Evolutionary conservation across 2,113 vertebrate genomes (phyloP), one percentile per base, ranked within the genome.

Genomic region (Melanostigma gelatinosum): DNA sequence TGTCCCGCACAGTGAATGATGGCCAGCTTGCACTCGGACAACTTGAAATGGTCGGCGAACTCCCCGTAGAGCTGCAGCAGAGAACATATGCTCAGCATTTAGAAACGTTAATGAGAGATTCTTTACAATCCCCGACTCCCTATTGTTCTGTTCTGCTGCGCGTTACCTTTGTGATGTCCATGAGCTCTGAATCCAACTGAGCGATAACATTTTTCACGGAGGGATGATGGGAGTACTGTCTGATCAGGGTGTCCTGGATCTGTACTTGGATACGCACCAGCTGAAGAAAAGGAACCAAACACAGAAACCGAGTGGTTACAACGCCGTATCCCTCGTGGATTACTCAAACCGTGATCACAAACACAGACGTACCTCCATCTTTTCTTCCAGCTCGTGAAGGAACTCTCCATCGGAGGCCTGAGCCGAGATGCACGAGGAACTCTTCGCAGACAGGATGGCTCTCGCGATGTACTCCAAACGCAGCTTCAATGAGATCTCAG

Each of bases 381-480:
- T 99, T 81, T 99, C 98, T 86, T 99, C 97, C 66, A 99, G 91
- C 82, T 99, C 97, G 62, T 99, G 97, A 20, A 99, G 95, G 82
- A 99, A 99, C 94, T 99, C 98, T 29, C 98, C 98, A 32, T 99
- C 97, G 6, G 97, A 96, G 32, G 97, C 96, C 89, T 97, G 94
- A 6, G 96, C 95, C 0, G 96, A 97, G 88, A 97, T 93, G 29
- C 96, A 94, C 74, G 97, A 97, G 46, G 97, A 99, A 72, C 98
- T 99, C 94, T 98, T 99, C 7, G 98, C 98, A 77, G 98, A 99
- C 80, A 99, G 95, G 89, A 99, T 99, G 84, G 98, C 98, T 80
- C 97, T 94, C 29, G 98, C 97, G 42, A 99, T 96, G 77, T 99
- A 99, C 85, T 99, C 98, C 72, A 99, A 90, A 79, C 98, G 95